These are phyloP conservation scores for Lepidocyrtinus sp. DNA, from an alignment of 2,888 invertebrate genomes.

Conservation along the genomic window DNA sequence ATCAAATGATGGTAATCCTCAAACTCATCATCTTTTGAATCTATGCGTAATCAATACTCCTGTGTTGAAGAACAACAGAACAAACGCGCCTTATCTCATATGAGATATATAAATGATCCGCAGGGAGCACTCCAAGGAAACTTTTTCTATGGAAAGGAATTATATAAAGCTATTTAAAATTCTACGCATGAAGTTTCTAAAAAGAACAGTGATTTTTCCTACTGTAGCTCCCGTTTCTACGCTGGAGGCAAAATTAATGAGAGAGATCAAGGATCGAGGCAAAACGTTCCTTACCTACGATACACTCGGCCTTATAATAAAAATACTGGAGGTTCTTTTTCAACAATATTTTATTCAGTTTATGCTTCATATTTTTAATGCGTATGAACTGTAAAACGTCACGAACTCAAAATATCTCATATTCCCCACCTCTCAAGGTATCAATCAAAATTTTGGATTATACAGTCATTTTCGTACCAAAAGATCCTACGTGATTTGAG, in stretches of 20 bases:
- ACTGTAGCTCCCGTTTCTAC: slow-evolving; percentile 1
- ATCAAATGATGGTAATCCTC: neutral
- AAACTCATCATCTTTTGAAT: slow-evolving; percentile 2
- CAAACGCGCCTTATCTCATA: slow-evolving; percentile 1
- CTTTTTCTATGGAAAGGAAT: neutral
- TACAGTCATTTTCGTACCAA: too few relatives aligned
- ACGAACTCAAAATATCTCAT: neutral
- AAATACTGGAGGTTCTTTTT: slow-evolving; percentile 19
- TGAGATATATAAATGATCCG: neutral
- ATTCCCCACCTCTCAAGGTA: too few relatives aligned
- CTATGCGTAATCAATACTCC: slow-evolving; percentile 8
- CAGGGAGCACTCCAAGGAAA: slow-evolving; percentile 6
- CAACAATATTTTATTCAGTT: neutral
- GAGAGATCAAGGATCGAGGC: neutral
- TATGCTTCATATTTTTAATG: slow-evolving; percentile 33
- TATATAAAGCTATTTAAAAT: slow-evolving; percentile 40
- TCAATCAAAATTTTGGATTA: too few relatives aligned
- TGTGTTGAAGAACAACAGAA: neutral
- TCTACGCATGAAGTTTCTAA: slow-evolving; percentile 34
- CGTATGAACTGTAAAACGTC: too few relatives aligned
- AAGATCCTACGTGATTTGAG: slow-evolving; percentile 38
- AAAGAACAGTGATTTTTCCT: slow-evolving; percentile 40
- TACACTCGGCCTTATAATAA: slow-evolving; percentile 10
- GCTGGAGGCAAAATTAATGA: slow-evolving; percentile 41
- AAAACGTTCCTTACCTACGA: slow-evolving; percentile 22